Percentiles rank a stretch among this genome's conserved stretches.
phyloP scores from a whole-genome alignment of 2,888 invertebrate genomes.

The Tetropium fuscum region DNA sequence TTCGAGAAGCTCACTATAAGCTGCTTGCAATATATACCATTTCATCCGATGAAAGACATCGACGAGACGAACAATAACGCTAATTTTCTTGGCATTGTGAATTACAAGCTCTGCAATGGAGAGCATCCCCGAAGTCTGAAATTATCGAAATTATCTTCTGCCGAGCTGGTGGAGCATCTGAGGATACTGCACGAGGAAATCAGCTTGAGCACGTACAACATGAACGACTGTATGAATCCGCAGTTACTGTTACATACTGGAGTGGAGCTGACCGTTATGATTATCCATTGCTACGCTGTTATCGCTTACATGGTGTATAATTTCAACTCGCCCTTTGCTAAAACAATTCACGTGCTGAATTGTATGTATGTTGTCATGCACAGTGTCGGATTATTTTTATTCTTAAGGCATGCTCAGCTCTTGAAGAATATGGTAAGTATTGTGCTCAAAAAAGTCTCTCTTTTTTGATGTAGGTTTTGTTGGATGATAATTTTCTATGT shows the following conservation, averaged over 20 bases:
- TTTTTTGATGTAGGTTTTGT: too few relatives aligned
- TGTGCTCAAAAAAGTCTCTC: too few relatives aligned
- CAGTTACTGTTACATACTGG: conserved; percentile 59
- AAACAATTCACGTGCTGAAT: conserved; percentile 59
- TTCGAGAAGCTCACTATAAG: conserved; percentile 60
- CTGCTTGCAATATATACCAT: conserved; percentile 56
- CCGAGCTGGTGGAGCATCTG: conserved; percentile 59
- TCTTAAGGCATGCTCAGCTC: conserved; percentile 60
- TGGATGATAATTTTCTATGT: too few relatives aligned
- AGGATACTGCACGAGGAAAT: conserved; percentile 61
- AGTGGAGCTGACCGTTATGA: conserved; percentile 59
- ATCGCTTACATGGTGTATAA: conserved; percentile 60
- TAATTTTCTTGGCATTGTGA: conserved; percentile 57
- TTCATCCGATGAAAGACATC: conserved; percentile 59
- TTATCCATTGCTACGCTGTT: conserved; percentile 63
- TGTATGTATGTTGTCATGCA: conserved; percentile 59
- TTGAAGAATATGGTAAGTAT: conserved; percentile 62
- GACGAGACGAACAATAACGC: conserved; percentile 55
- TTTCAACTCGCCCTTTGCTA: conserved; percentile 54
- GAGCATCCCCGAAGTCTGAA: conserved; percentile 49
- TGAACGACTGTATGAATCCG: conserved; percentile 60
- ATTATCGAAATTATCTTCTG: conserved; percentile 45
- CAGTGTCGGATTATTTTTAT: conserved; percentile 57
- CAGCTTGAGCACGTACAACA: conserved; percentile 55
- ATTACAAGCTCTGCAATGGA: conserved; percentile 54